Evolutionary conservation across 2,113 vertebrate genomes (phyloP), one percentile per base, ranked within the genome.

Genomic region (Talpa occidentalis): DNA sequence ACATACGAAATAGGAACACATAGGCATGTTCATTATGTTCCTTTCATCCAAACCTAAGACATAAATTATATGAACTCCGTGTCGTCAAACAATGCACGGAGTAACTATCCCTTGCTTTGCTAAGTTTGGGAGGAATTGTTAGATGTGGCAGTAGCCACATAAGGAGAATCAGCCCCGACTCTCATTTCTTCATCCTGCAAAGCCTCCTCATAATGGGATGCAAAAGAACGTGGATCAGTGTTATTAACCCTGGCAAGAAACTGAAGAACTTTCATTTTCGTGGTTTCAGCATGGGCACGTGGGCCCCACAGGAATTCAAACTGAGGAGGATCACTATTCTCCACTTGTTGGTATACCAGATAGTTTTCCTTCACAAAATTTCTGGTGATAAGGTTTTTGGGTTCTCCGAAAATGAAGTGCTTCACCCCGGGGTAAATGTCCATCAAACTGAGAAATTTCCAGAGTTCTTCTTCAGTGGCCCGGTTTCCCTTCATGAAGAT

Each of bases 361-460:
- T 93, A 93, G 0, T 67, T 64, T 37, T 89, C 90, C 26, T 21
- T 37, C 35, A 93, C 64, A 14, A 95, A 79, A 6, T 92, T 21
- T 32, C 2, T 73, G 49, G 79, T 72, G 10, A 72, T 32, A 30
- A n/a, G n/a, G n/a, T n/a, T n/a, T n/a, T n/a, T n/a, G n/a, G 62
- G 11, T 2, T 89, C 56, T 2, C 56, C 66, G 64, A 83, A 85
- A 3, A 85, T 17, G 10, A 62, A 78, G n/a, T 79, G 73, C 64
- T 79, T 62, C n/a, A 5, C 30, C 10, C 73, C n/a, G 9, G 73
- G 24, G 52, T 40, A 79, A 4, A 64, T 0, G 2, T 19, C 21
- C 8, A 19, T 64, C 28, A 54, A 3, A 30, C n/a, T 64, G 35
- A 93, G 76, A 24, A 73, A 42, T 81, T 72, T 10, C 66, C 54